Evolutionary conservation across 2,888 invertebrate genomes (phyloP), one percentile per base, ranked within the genome.

Genomic region (Lycocerus yunnanus): DNA sequence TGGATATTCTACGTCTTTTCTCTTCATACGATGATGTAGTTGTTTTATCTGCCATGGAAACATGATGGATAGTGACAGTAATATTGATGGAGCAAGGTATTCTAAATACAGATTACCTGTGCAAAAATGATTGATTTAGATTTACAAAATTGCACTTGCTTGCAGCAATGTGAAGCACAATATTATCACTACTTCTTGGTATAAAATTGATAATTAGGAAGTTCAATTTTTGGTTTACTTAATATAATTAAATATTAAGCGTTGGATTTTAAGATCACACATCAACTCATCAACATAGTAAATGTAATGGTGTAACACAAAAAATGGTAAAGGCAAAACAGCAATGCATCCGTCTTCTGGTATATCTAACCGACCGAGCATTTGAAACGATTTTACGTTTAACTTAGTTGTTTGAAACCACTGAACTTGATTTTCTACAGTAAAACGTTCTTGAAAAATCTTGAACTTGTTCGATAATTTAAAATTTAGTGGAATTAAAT

Each of bases 101-200:
- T 63, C 18, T 27, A 15, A 69, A 69, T 59, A 69, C 69, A 69
- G 58, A 71, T 43, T 68, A 65, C 66, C 71, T 69, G 68, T 71
- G 68, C 71, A 24, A 69, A 66, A 72, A 72, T 75, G 75, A 75
- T 75, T 58, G 72, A 75, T 75, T 75, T 72, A 16, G 72, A 72
- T 69, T 75, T 72, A 20, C 14, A 18, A 63, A 63, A 63, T 11
- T 63, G 18, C 15, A 43, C n/a, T 43, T 43, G 43, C n/a, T 43
- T 43, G 43, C 43, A n/a, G 6, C n/a, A 43, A n/a, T n/a, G 5
- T 2, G 21, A 43, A 43, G 43, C 6, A 6, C 3, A n/a, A 6
- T 3, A 27, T 43, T 8, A 21, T n/a, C 13, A 11, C 2, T 27
- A 3, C 4, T 27, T 27, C 11, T 27, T 27, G 13, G 27, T n/a